Percentiles rank a stretch among this genome's conserved stretches.
Conservation (phyloP, 30 jellyfish, hydroid and myxozoan species). For the Cassiopea xamachana region DNA sequence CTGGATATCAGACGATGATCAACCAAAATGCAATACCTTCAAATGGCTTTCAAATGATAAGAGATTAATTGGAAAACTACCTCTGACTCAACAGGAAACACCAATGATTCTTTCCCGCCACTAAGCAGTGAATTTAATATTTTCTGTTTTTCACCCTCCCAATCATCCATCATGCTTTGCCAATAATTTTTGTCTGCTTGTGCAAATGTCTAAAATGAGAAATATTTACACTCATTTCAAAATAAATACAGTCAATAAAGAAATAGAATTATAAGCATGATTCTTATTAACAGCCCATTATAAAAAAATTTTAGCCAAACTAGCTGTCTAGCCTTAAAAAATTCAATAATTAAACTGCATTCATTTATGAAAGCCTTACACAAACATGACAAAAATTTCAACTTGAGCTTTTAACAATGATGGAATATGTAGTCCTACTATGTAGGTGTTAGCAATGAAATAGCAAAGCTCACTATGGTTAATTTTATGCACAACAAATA, state of each 20-base stretch:
- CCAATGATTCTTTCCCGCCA: constrained; percentile 89
- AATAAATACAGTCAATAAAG: neutral
- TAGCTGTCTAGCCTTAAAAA: no score
- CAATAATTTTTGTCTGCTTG: constrained; percentile 84
- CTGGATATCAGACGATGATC: no score
- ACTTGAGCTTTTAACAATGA: no score
- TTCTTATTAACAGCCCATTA: no score
- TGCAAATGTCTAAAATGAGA: constrained; percentile 76
- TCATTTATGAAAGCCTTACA: no score
- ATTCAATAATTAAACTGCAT: no score
- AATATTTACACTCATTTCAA: neutral
- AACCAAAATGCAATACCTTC: no score
- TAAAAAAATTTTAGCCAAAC: no score
- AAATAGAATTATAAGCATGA: neutral
- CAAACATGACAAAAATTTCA: no score
- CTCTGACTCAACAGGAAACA: constrained; percentile 87
- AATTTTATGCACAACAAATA: neutral
- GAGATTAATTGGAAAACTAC: neutral
- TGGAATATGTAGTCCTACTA: no score
- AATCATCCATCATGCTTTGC: constrained; percentile 83
- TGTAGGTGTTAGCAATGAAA: no score
- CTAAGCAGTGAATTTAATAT: constrained; percentile 89
- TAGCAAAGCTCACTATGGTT: neutral
- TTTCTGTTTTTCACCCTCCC: constrained; percentile 95
- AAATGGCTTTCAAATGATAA: neutral